Evolutionary conservation across 2,888 invertebrate genomes (phyloP), one percentile per base, ranked within the genome.

Genomic region (Cyrtodaria siliqua): DNA sequence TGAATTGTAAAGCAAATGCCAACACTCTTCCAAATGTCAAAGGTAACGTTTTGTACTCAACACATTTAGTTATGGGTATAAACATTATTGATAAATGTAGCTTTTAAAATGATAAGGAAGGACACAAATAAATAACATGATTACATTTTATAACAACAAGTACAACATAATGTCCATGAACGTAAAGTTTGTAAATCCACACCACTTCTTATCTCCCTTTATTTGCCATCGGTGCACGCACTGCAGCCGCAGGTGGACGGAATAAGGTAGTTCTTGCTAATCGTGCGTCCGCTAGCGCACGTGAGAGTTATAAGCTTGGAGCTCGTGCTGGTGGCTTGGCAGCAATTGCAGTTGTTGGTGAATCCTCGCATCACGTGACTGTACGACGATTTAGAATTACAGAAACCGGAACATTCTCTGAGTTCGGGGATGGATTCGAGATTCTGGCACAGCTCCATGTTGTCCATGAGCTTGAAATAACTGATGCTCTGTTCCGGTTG

Each of bases 351-450:
- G 16, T 78, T 82, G 72, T 85, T 86, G 53, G 78, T 56, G 74
- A 83, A 85, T 18, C 86, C 85, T 6, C 71, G 66, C 86, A 88
- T 80, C 24, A 87, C 29, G 16, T 82, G 64, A 24, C 79, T 82
- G 72, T 85, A 87, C n/a, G 70, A 81, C 3, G 86, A 81, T n/a
- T 61, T 60, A 0, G 89, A 88, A 18, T 73, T 83, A 60, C 89
- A 90, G 70, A 81, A 84, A 6, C 90, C 89, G n/a, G 86, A 79
- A 62, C 90, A 90, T 59, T 88, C 84, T 52, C 61, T 82, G 20
- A 90, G 80, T 53, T 88, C 88, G 12, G 68, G 57, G 16, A 90
- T 69, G 6, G 85, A 82, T n/a, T 81, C 76, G 4, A 60, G 59
- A 60, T 90, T 90, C 67, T 82, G 53, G 69, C 90, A 90, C 4